These are phyloP conservation scores for Amiota communis DNA, from an alignment of 2,888 invertebrate species.

Conservation along the genomic window DNA sequence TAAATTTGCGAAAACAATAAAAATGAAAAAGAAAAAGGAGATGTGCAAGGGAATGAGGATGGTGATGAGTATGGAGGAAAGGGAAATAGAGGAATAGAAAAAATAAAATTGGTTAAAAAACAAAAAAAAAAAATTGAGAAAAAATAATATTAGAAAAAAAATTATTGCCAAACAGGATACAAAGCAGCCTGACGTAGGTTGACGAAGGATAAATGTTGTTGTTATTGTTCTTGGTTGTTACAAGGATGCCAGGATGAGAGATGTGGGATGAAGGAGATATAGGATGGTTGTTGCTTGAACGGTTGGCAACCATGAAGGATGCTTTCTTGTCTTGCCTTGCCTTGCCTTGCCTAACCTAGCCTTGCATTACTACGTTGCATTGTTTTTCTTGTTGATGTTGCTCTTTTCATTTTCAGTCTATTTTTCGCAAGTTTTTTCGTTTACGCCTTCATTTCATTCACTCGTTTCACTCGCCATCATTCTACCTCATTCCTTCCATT, in stretches of 20 bases:
- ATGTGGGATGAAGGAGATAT: too few species aligned
- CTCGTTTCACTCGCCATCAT: not conserved
- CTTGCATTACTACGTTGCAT: constrained; percentile 34
- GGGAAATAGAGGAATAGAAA: not conserved
- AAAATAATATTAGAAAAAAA: not conserved
- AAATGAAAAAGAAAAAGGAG: not conserved
- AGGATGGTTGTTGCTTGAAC: too few species aligned
- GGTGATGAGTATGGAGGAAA: not conserved
- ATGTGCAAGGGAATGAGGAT: too few species aligned
- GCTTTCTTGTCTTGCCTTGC: too few species aligned
- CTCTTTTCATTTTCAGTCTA: constrained; percentile 29
- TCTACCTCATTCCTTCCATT: not conserved
- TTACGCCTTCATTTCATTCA: not conserved
- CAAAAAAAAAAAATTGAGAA: not conserved
- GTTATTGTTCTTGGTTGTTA: too few species aligned
- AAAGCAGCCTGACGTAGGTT: too few species aligned
- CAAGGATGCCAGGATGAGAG: too few species aligned
- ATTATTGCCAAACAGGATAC: not conserved
- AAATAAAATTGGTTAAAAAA: constrained; percentile 6
- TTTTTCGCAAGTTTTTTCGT: not conserved
- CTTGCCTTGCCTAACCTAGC: too few species aligned
- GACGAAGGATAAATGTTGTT: too few species aligned
- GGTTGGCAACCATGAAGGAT: too few species aligned
- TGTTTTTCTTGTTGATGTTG: constrained; percentile 46
- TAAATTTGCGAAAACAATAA: not conserved